Conservation (phyloP, 2,797 vertebrate species). For the Sebastes vulpes region DNA sequence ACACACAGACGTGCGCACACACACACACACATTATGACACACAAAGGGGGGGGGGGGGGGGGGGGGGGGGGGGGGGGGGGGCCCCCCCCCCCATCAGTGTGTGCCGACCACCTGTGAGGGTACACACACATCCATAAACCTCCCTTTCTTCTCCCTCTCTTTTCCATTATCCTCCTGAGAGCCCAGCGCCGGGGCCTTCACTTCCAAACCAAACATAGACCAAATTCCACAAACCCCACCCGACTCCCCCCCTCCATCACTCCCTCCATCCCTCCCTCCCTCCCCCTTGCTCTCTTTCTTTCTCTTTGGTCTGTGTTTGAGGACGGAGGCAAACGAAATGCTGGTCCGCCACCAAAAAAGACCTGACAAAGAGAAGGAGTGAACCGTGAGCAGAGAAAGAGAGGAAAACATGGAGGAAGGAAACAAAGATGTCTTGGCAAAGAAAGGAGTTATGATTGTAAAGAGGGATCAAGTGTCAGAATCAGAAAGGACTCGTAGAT, state of each 20-base stretch:
- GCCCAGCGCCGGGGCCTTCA: conserved; percentile 70
- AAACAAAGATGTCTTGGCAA: background rate
- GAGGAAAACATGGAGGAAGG: conserved; percentile 5
- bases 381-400: conserved; percentile 3
- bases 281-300: conserved; percentile 13
- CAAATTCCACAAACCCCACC: conserved; percentile 81
- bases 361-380: background rate
- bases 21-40: background rate
- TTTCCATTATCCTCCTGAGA: conserved; percentile 82
- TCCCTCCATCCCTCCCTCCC: background rate
- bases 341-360: conserved; percentile 16
- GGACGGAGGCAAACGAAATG: conserved; percentile 37
- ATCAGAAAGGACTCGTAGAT: background rate
- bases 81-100: conserved; percentile 18
- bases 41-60: too few relatives aligned
- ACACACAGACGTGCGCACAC: background rate
- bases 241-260: background rate
- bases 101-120: conserved; percentile 73
- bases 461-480: conserved; percentile 40
- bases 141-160: conserved; percentile 71
- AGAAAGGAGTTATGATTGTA: conserved; percentile 31
- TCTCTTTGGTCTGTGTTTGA: conserved; percentile 43
- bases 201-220: conserved; percentile 88
- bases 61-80: too few relatives aligned
- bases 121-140: conserved; percentile 69